These are phyloP conservation scores for Zosterops lateralis DNA, from an alignment of 2,113 vertebrate species.

Conservation along the genomic window DNA sequence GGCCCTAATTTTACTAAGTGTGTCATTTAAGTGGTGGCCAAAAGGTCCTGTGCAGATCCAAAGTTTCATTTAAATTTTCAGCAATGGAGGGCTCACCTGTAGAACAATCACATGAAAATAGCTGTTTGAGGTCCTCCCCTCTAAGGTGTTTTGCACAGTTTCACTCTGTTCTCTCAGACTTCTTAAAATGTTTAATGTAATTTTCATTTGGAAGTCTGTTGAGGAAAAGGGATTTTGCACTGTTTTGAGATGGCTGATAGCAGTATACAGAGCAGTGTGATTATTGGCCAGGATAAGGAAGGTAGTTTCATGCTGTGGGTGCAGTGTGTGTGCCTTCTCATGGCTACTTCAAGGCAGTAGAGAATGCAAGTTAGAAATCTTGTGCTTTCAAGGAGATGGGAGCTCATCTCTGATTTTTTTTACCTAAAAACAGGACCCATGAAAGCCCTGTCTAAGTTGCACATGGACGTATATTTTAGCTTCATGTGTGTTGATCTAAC, in stretches of 20 bases:
- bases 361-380: background rate
- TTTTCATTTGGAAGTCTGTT: background rate
- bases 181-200: background rate
- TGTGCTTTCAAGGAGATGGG: background rate
- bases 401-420: background rate
- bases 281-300: background rate
- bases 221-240: background rate
- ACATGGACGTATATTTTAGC: background rate
- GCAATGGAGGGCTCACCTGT: background rate
- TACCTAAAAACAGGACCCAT: background rate
- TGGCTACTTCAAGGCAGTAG: background rate
- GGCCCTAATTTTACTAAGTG: background rate
- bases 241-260: background rate
- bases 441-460: background rate
- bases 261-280: background rate
- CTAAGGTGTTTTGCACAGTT: background rate
- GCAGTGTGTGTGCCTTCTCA: background rate
- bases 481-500: background rate
- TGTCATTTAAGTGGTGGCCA: background rate
- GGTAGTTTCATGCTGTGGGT: background rate
- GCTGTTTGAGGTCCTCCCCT: background rate
- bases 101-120: background rate
- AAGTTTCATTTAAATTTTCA: background rate
- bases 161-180: background rate
- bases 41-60: background rate